Evolutionary conservation across 2,113 vertebrate genomes (phyloP).

Genomic region (Formicarius rufipectus): DNA sequence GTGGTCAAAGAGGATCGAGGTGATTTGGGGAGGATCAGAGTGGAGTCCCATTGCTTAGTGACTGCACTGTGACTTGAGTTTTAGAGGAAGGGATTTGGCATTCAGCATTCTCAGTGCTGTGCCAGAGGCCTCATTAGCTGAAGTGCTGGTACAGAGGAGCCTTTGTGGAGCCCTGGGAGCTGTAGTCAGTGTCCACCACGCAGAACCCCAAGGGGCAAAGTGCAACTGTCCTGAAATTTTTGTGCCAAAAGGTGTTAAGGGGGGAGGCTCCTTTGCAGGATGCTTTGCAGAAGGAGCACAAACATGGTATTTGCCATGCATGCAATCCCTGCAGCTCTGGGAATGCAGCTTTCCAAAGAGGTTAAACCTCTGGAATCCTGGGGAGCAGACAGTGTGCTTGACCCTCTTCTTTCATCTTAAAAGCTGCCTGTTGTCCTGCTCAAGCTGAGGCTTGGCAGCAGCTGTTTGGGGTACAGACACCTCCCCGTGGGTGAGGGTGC

Average conservation of each 20-base stretch:
- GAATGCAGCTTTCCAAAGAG: neutral
- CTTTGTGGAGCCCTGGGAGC: neutral
- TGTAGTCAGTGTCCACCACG: rapidly evolving
- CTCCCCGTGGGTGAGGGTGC: neutral
- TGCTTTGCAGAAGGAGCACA: neutral
- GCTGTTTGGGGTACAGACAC: neutral
- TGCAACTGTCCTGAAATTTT: neutral
- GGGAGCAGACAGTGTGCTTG: neutral
- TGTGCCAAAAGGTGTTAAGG: neutral
- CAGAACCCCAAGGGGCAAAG: neutral
- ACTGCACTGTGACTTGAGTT: neutral
- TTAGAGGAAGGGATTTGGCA: neutral
- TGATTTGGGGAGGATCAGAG: neutral
- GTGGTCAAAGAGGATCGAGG: neutral
- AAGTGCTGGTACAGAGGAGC: neutral
- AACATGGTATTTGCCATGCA: neutral
- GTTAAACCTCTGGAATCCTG: neutral
- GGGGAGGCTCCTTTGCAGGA: neutral
- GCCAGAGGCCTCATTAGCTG: neutral
- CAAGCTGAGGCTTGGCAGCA: neutral
- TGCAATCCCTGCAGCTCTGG: neutral
- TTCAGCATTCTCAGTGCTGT: neutral
- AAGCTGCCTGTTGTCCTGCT: neutral
- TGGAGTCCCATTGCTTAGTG: neutral
- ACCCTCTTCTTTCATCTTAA: neutral